phyloP scores from a whole-genome alignment of 92 coral and sea anemone species.

The Epizoanthus rinbou region DNA sequence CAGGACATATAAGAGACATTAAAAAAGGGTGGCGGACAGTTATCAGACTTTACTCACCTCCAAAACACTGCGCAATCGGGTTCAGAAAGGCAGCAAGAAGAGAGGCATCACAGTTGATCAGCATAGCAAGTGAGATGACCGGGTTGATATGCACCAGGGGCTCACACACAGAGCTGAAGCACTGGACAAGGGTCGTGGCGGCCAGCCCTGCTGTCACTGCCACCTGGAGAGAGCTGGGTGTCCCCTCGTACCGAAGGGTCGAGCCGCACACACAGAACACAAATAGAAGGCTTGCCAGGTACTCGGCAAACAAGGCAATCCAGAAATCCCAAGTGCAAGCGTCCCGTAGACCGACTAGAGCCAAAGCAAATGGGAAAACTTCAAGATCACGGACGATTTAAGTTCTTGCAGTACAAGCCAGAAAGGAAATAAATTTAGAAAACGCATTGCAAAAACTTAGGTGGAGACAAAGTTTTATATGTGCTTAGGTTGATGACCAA shows the following conservation, averaged over 20 bases:
- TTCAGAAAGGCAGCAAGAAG: constrained; percentile 25
- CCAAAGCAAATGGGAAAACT: not conserved
- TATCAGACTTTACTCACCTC: constrained; percentile 21
- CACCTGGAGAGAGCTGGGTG: constrained; percentile 30
- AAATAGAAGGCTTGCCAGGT: constrained; percentile 31
- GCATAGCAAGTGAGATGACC: constrained; percentile 31
- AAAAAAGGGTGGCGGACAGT: too few relatives aligned
- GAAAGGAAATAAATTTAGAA: too few relatives aligned
- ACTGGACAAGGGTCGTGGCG: constrained; percentile 28
- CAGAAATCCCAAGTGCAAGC: constrained; percentile 36
- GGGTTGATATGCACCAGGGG: constrained; percentile 40
- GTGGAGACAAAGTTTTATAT: too few relatives aligned
- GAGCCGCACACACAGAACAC: constrained; percentile 41
- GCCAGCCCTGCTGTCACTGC: constrained; percentile 37
- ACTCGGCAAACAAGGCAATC: constrained; percentile 42
- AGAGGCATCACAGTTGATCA: constrained; percentile 32
- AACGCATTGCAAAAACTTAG: too few relatives aligned
- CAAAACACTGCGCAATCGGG: constrained; percentile 30
- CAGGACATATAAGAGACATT: too few relatives aligned
- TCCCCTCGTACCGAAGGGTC: constrained; percentile 27
- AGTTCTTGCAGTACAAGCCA: not conserved
- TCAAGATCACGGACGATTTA: not conserved
- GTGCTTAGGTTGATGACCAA: too few relatives aligned
- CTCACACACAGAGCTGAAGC: constrained; percentile 44
- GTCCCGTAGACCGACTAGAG: constrained; percentile 22